Conservation (phyloP, 2,888 invertebrate genomes). For the Dryadula phaetusa region DNA sequence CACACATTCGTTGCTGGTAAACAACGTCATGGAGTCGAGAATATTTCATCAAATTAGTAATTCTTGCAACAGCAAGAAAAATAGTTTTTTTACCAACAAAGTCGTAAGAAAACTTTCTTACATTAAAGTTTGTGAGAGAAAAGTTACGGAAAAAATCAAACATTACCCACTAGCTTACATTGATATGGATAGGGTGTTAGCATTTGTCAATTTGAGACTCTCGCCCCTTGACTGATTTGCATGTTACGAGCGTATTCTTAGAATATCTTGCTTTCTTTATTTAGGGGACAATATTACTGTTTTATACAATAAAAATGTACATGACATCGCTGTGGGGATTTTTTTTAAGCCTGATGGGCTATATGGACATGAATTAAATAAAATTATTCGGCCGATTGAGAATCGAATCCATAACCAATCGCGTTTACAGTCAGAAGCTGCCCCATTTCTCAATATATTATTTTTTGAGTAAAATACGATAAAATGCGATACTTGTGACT, state of each 20-base stretch:
- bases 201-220: slow-evolving; percentile 17
- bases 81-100: not conserved
- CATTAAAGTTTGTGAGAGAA: not conserved
- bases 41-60: not conserved
- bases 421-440: too few species aligned
- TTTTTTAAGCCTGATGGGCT: too few species aligned
- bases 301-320: not conserved
- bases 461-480: too few species aligned
- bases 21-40: too few species aligned
- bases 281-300: slow-evolving; percentile 2
- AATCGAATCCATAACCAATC: too few species aligned
- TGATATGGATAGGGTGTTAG: slow-evolving; percentile 27
- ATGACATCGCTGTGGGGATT: not conserved
- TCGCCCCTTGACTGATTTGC: slow-evolving; percentile 21
- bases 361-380: too few species aligned
- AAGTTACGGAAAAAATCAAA: slow-evolving; percentile 25
- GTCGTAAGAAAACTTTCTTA: not conserved
- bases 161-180: slow-evolving; percentile 24
- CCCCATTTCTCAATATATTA: too few species aligned
- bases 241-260: slow-evolving; percentile 23
- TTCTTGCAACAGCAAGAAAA: not conserved
- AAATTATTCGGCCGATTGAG: too few species aligned
- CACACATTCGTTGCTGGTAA: too few species aligned
- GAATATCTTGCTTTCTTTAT: slow-evolving; percentile 3
- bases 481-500: too few species aligned